phyloP scores from a whole-genome alignment of 2,888 invertebrate species.

The Agriotes lineatus region DNA sequence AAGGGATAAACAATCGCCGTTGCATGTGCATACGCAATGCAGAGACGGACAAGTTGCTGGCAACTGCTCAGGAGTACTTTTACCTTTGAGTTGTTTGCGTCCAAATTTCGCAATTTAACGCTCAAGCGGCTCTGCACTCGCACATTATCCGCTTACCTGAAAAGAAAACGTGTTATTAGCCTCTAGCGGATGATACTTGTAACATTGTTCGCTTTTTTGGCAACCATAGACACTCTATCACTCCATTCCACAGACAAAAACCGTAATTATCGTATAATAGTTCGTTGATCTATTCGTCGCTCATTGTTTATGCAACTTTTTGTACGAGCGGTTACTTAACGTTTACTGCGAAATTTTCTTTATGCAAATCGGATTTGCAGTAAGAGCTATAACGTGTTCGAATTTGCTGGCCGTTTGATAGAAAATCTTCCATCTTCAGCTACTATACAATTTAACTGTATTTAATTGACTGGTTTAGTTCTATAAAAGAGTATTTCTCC shows the following conservation, averaged over 20 bases:
- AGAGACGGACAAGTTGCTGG: too few relatives aligned
- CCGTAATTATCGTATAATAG: conserved; percentile 17
- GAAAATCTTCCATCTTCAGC: too few relatives aligned
- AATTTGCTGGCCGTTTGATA: too few relatives aligned
- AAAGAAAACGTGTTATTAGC: conserved; percentile 48
- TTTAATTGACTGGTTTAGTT: too few relatives aligned
- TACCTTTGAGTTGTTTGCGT: conserved; percentile 19
- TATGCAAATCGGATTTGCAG: conserved; percentile 6
- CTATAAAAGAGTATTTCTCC: too few relatives aligned
- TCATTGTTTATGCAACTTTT: conserved; percentile 21
- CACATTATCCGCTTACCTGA: conserved; percentile 46
- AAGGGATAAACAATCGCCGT: too few relatives aligned
- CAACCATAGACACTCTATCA: conserved; percentile 13
- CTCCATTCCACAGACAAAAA: conserved; percentile 9
- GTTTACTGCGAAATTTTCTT: conserved; percentile 14
- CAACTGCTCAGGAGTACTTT: conserved; percentile 4
- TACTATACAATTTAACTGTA: too few relatives aligned
- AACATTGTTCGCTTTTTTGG: conserved; percentile 45
- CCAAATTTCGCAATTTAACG: conserved; percentile 29
- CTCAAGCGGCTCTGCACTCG: conserved; percentile 1
- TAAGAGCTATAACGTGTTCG: neutral
- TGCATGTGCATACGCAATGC: too few relatives aligned
- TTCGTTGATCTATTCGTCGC: conserved; percentile 7
- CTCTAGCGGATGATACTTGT: conserved; percentile 45
- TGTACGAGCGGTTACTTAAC: conserved; percentile 9